Percentiles rank a stretch among this genome's conserved stretches.
phyloP scores from a whole-genome alignment of 2,797 vertebrate species.

The Macroramphosus scolopax region DNA sequence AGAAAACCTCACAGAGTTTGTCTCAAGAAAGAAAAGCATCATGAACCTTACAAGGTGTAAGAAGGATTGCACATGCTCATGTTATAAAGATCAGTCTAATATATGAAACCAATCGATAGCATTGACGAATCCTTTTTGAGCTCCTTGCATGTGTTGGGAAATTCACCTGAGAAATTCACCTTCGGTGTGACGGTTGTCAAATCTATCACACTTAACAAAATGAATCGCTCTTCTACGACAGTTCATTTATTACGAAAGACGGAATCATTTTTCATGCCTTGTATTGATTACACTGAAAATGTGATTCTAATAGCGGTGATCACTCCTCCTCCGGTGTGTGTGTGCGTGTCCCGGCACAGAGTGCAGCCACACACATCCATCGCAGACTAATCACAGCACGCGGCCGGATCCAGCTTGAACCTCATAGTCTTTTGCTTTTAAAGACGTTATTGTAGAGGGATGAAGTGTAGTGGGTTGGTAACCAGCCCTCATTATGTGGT shows the following conservation, averaged over 20 bases:
- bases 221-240: background rate
- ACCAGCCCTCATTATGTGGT: constrained; percentile 46
- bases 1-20: too few species aligned
- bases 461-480: constrained; percentile 29
- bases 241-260: constrained; percentile 1
- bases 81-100: too few species aligned
- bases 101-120: too few species aligned
- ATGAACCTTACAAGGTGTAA: too few species aligned
- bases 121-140: too few species aligned
- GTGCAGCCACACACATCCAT: too few species aligned
- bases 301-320: background rate
- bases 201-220: background rate
- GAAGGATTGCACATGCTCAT: too few species aligned
- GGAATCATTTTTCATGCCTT: constrained; percentile 1
- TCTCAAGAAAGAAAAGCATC: background rate
- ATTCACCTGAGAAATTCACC: too few species aligned
- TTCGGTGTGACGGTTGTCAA: background rate
- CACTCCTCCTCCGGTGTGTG: too few species aligned
- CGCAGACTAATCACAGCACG: background rate
- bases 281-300: background rate
- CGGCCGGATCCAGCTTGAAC: too few species aligned
- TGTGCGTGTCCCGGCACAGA: too few species aligned
- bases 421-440: constrained; percentile 5
- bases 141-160: too few species aligned
- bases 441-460: constrained; percentile 12